Evolutionary conservation across 2,888 invertebrate species (phyloP), one percentile per base, ranked within the genome.

Genomic region (Pseudanteris insignis): DNA sequence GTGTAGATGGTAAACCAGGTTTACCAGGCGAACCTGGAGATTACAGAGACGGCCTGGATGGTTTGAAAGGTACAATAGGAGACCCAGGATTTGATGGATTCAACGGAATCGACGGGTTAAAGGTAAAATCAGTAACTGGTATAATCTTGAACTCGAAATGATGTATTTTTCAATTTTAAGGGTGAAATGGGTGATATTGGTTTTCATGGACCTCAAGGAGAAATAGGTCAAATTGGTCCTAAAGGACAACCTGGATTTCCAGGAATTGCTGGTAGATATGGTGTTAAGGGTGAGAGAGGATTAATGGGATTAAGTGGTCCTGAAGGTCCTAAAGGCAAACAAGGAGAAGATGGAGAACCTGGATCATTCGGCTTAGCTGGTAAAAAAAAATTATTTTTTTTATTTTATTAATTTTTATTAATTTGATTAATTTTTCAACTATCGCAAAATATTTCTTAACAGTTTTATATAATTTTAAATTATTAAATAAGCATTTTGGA

Each of bases 41-140:
- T 26, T 55, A 8, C 40, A 83, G 90, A 70, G 96, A 97, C 76
- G 97, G 97, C 7, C 97, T 92, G 1, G 86, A 82, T 43, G 92
- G 91, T 65, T 79, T 81, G 0, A 89, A 86, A 73, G 93, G 93
- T 66, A 85, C 87, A 7, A 92, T 90, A 77, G 94, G 94, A 75
- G 92, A 92, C 77, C 88, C 89, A 2, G 91, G 94, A 36, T 80
- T 84, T 26, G 87, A 89, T 70, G 95, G 94, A 3, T 18, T 37
- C 0, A 66, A 64, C 7, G 79, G 79, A 44, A 44, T 50, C 5
- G 13, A 51, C 2, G 79, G 78, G 2, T 1, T 1, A 0, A 53
- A 43, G 18, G 51, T 53, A 36, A n/a, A n/a, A n/a, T n/a, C n/a
- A n/a, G n/a, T n/a, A n/a, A n/a, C n/a, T n/a, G n/a, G n/a, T n/a